A percentile compares a stretch with the other conserved stretches of the same genome.
Evolutionary conservation across 2,797 vertebrate genomes (phyloP).

Genomic region (Sebastes hubbsi): DNA sequence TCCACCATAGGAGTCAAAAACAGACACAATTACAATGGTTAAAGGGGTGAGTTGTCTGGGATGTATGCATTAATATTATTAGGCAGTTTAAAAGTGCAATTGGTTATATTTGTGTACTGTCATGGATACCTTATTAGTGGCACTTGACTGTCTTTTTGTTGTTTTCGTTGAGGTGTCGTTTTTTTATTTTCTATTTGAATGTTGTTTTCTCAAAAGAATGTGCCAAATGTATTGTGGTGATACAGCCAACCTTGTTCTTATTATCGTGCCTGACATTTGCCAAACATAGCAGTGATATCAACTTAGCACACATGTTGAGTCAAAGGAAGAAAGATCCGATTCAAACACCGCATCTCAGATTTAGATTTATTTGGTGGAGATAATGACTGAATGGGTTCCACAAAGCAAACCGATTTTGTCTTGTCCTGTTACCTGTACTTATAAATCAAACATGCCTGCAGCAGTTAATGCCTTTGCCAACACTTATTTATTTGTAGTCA

Average conservation of each 20-base stretch:
- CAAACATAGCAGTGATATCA: constrained; percentile 70
- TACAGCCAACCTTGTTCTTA: constrained; percentile 76
- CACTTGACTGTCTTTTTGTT: constrained; percentile 81
- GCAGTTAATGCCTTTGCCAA: constrained; percentile 70
- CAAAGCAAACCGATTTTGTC: constrained; percentile 55
- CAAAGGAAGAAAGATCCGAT: constrained; percentile 46
- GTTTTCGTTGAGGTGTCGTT: constrained; percentile 68
- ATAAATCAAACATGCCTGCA: constrained; percentile 67
- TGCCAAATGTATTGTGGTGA: constrained; percentile 84
- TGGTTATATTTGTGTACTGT: constrained; percentile 82
- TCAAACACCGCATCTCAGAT: constrained; percentile 50
- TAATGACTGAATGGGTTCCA: constrained; percentile 58
- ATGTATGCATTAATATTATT: constrained; percentile 80
- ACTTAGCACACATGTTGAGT: constrained; percentile 61
- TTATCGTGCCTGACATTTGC: constrained; percentile 80
- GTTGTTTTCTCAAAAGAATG: constrained; percentile 81
- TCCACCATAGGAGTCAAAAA: constrained; percentile 63
- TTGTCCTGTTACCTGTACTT: constrained; percentile 60
- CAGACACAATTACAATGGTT: constrained; percentile 59
- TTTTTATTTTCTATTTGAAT: constrained; percentile 71
- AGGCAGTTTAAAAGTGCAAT: constrained; percentile 85
- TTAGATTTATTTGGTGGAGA: constrained; percentile 54
- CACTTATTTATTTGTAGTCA: constrained; percentile 74
- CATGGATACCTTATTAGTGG: constrained; percentile 80
- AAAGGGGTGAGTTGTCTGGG: constrained; percentile 67